Evolutionary conservation across 2,797 vertebrate species (phyloP), one percentile per base, ranked within the genome.

Genomic region (Lithobates pipiens): DNA sequence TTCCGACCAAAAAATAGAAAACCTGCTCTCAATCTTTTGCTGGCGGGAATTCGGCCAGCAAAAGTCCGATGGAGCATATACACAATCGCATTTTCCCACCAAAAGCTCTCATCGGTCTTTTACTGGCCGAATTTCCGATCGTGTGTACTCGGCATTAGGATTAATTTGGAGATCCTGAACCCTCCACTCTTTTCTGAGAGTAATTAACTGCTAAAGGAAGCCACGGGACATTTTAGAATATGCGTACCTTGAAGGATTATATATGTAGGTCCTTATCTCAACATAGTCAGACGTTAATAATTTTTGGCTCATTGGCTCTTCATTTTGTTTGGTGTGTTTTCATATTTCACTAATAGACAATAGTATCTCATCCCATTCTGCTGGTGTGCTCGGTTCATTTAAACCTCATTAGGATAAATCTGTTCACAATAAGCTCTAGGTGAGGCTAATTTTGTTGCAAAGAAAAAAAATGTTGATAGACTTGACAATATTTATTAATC

Each of bases 341-440:
- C 44, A 77, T 77, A 61, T 77, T 36, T 77, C 46, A 76, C 42
- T 83, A 4, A 16, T 25, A 29, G 25, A 46, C 63, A 72, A 57
- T 36, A 25, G 18, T 54, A 57, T 27, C 21, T 73, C 57, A 36
- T 18, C 32, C 34, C 7, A 29, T 75, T n/a, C 70, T 73, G 23
- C 32, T n/a, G 16, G 6, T 72, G 21, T 54, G 46, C 39, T 72
- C 50, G 61, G 21, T 81, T 61, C 10, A 81, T 72, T 72, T 61
- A 81, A 81, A 54, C 54, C 50, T 71, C 32, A 81, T 81, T 72
- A 81, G 79, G 18, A 21, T 80, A 23, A 54, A 68, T 72, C 32
- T 34, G 32, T 39, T 39, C 18, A 36, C 23, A 71, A 18, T 10
- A 44, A 44, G 39, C 23, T n/a, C 42, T 13, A 44, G 15, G 44